Base-by-base conservation (phyloP, 2,888 invertebrate genomes). In the Sialis lutaria region DNA sequence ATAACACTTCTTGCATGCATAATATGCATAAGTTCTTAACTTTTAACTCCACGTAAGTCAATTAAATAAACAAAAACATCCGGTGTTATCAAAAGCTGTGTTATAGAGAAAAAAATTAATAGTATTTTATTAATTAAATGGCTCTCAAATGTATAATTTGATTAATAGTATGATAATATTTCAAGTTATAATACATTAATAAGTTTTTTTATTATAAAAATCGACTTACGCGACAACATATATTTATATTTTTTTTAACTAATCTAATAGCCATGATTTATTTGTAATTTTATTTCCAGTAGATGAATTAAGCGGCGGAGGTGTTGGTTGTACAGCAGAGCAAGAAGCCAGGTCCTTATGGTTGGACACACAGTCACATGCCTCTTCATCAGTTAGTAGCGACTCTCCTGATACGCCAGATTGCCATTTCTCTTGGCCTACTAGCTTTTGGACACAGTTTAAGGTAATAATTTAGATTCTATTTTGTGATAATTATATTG, bases 391-490 rank as follows among this genome's bases (percentile, higher is more conserved):
- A 44, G 73, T 70, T 45, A 77, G 77, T 59, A 75, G 77, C 45
- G 72, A 76, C 45, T 69, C 71, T 13, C 68, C 67, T 52, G 72
- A 72, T 43, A 63, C 58, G 48, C 63, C 69, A n/a, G 77, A 77
- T 54, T 74, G 74, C 57, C 77, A 79, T 55, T 75, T 72, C 54
- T 69, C 74, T 57, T 73, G 79, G 68, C 81, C 82, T 43, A 84
- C 84, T n/a, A 75, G 77, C 50, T 84, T 85, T 62, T 77, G 76
- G 71, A 84, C 82, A 9, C 85, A 86, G 62, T 82, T 83, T 60
- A 76, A 76, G 62, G 77, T 70, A 54, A 59, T 39, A 12, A 22
- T 33, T 22, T 39, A 12, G 39, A 6, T 22, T 22, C 12, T 45
- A 6, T 32, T 3, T 9, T 4, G 31, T 5, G 8, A 9, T 33